Base-by-base conservation (phyloP, 2,888 invertebrate species). In the Branchipolynoe longqiensis region DNA sequence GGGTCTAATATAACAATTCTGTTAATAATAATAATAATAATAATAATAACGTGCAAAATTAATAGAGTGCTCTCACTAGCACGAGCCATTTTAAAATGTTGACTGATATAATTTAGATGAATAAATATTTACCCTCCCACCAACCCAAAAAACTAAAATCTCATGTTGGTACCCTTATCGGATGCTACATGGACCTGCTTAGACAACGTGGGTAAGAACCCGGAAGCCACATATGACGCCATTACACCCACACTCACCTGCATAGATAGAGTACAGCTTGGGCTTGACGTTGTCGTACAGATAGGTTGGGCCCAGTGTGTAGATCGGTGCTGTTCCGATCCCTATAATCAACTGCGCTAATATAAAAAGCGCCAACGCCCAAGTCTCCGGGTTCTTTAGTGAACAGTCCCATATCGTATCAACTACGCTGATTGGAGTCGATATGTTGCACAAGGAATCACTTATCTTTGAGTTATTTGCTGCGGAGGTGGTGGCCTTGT, bases 221-320 rank as follows among this genome's bases (percentile, higher is more conserved):
- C n/a, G n/a, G n/a, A n/a, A n/a, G 89, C 89, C 4, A 74, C 83
- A 82, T 85, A 86, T 22, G 86, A 83, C 38, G 81, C 87, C 85
- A 88, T 83, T 18, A 87, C 56, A 48, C 88, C 88, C 85, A 86
- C 0, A 82, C 62, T 62, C 40, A 88, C 89, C 86, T 59, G 88
- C 88, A 78, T 89, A 89, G 25, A 89, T 33, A n/a, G 87, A 84
- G 81, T 88, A 89, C 25, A 69, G 31, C 4, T 74, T 59, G 14
- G 64, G 31, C 25, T 56, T 74, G 54, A 89, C 86, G 62, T 88
- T 89, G 85, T 89, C 89, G 74, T 88, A 89, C 54, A 89, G 73
- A 78, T 89, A 89, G 0, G 89, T 89, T 25, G 89, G 89, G 25
- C 88, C 89, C 18, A 89, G 85, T 8, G 87, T 86, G 78, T 89